Base-by-base conservation (phyloP, 2,113 vertebrate genomes). In the Cheirogaleus medius region DNA sequence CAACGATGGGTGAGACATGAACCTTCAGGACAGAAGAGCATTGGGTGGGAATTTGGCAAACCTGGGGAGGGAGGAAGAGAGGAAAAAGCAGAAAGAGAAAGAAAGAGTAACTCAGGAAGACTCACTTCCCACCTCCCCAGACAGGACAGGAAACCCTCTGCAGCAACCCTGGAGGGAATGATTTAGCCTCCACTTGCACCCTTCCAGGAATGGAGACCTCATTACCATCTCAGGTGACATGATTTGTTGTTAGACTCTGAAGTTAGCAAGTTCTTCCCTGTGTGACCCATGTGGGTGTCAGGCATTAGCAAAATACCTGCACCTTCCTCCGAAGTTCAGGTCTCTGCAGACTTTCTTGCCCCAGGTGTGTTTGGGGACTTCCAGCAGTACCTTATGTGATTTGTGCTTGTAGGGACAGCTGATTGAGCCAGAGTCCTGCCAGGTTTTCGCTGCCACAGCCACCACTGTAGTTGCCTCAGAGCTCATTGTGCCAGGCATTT, bases 71-170 rank as follows among this genome's bases (percentile, higher is more conserved):
- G 11, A 56, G 3, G 6, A 9, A 68, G 6, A 87, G 83, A 82
- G 74, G 95, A 84, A 84, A 68, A 80, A 94, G 32, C 76, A 91
- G 90, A 94, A 52, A 87, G 42, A 0, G 58, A 42, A 64, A 90
- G 64, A 29, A 89, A 85, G 58, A 13, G 6, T 34, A 49, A 60
- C 25, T 37, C 49, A 17, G 34, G 66, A 73, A 68, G n/a, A 27
- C 29, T 86, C 68, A 42, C 47, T 27, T 69, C n/a, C 6, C 27
- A 6, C 23, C 44, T 27, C 34, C 49, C 34, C 9, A 37, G 56
- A 80, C 15, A 52, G 42, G 13, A 15, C 66, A 21, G n/a, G 47
- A 17, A 82, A 25, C 49, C 58, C 44, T 54, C 23, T 0, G 10
- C 58, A 52, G 74, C 73, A 74, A 14, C 64, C 37, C 56, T 58